Conservation (phyloP, 2,888 invertebrate species). For the Lamproptera curius region DNA sequence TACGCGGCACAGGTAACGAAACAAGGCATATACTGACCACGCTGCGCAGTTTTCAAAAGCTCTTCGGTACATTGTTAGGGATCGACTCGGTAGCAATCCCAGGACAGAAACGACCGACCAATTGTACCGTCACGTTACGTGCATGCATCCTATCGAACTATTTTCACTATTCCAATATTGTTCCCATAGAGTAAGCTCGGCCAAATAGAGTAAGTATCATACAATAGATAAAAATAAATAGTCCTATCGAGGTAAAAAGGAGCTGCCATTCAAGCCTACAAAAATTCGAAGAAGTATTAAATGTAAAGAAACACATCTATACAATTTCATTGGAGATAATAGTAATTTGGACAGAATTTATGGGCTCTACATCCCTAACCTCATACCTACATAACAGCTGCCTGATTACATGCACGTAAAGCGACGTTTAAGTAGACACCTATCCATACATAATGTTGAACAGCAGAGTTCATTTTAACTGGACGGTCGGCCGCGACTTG, state of each 20-base stretch:
- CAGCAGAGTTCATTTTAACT: constrained; percentile 23
- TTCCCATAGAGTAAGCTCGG: constrained; percentile 74
- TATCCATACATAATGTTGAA: constrained; percentile 6
- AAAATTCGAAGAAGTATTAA: constrained; percentile 4
- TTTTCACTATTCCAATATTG: constrained; percentile 60
- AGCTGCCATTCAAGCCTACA: constrained; percentile 57
- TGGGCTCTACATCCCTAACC: constrained; percentile 43
- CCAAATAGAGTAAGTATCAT: constrained; percentile 46
- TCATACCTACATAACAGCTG: constrained; percentile 60
- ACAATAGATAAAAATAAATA: constrained; percentile 35
- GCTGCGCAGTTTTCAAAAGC: constrained; percentile 42
- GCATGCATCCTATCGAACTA: constrained; percentile 44
- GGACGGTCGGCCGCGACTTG: constrained; percentile 32
- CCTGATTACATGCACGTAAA: constrained; percentile 56
- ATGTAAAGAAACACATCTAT: background rate
- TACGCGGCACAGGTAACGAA: constrained; percentile 72
- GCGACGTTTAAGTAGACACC: constrained; percentile 30
- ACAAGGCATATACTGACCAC: constrained; percentile 61
- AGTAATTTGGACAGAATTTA: constrained; percentile 25
- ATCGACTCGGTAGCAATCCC: constrained; percentile 24
- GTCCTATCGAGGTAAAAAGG: constrained; percentile 40
- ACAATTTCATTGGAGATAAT: constrained; percentile 19
- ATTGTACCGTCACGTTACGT: constrained; percentile 40
- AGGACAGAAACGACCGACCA: constrained; percentile 39
- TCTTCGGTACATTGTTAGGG: constrained; percentile 27